phyloP scores from a whole-genome alignment of 2,797 vertebrate genomes.

The Tarsius wallacei region DNA sequence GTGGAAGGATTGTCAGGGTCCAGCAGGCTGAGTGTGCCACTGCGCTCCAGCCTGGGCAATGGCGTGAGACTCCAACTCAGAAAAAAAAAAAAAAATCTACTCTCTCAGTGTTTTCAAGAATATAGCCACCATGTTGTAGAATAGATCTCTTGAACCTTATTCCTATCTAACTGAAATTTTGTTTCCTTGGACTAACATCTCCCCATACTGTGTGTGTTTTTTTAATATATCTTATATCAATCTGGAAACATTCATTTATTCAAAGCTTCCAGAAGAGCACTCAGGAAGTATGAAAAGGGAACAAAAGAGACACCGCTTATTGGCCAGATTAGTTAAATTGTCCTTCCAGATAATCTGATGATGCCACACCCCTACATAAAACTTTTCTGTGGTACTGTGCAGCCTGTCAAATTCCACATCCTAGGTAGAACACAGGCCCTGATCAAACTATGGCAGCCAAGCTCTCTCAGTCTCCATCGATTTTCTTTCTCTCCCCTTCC shows the following conservation, averaged over 20 bases:
- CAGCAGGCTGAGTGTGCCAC: too few species aligned
- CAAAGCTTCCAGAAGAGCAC: neutral
- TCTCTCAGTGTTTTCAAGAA: neutral
- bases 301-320: neutral
- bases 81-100: neutral
- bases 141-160: neutral
- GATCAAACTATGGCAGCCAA: fast-evolving
- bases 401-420: neutral
- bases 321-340: neutral
- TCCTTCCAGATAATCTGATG: neutral
- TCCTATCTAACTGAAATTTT: neutral
- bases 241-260: neutral
- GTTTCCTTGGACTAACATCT: neutral
- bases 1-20: too few species aligned
- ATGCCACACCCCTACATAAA: too few species aligned
- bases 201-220: neutral
- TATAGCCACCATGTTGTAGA: neutral
- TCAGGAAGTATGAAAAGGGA: fast-evolving
- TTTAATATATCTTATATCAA: neutral
- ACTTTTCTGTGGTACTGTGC: neutral
- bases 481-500: neutral
- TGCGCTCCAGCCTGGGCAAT: too few species aligned
- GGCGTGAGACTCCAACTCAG: too few species aligned
- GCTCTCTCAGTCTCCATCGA: neutral
- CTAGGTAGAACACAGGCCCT: neutral